These are phyloP conservation scores for Drosophila borealis DNA, from an alignment of 2,888 invertebrate genomes.

Conservation along the genomic window DNA sequence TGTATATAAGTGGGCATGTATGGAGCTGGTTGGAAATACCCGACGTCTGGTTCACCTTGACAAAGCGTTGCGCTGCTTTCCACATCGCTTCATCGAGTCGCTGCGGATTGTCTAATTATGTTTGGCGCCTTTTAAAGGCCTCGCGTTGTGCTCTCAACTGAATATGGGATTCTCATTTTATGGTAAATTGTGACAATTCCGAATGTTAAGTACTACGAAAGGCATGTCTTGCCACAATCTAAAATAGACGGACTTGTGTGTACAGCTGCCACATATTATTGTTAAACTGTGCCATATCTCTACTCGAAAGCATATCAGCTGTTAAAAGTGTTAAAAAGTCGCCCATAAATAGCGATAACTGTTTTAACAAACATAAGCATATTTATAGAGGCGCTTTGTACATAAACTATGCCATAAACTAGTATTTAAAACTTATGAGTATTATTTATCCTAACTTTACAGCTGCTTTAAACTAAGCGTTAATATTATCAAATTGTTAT, in stretches of 20 bases:
- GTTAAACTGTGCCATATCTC: neutral
- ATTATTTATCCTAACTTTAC: neutral
- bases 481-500: neutral
- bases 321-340: neutral
- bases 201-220: slow-evolving; percentile 13
- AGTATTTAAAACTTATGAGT: neutral
- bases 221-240: neutral
- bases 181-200: slow-evolving; percentile 20
- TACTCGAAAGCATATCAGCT: slow-evolving; percentile 13
- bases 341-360: slow-evolving; percentile 16
- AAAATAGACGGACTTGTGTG: slow-evolving; percentile 14
- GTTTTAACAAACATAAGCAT: slow-evolving; percentile 21
- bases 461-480: neutral
- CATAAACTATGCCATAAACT: neutral
- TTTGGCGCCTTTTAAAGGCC: slow-evolving; percentile 32
- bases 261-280: slow-evolving; percentile 32
- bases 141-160: slow-evolving; percentile 22
- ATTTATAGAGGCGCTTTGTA: slow-evolving; percentile 1
- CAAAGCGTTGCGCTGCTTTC: slow-evolving; percentile 49
- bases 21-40: slow-evolving; percentile 38
- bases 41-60: slow-evolving; percentile 52
- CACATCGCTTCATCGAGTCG: slow-evolving; percentile 57
- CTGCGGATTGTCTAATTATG: slow-evolving; percentile 33
- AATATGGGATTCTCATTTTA: slow-evolving; percentile 20
- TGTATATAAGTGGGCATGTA: slow-evolving; percentile 11